phyloP scores from a whole-genome alignment of 2,797 vertebrate species.

The Yasuhikotakia modesta region DNA sequence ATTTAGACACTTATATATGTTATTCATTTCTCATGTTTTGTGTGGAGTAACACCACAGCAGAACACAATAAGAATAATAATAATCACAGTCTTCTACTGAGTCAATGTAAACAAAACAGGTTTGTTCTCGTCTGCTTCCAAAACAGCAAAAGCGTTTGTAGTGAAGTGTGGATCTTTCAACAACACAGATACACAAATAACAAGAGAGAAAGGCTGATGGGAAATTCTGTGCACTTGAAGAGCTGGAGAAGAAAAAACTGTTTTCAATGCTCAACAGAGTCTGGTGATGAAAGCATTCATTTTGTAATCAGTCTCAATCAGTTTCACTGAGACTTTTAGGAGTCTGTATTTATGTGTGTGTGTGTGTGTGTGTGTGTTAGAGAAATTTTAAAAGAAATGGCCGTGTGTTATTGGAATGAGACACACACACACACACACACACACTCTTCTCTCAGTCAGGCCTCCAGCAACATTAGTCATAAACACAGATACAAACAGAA shows the following conservation, averaged over 20 bases:
- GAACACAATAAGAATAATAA: background rate
- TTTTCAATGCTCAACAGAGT: conserved; percentile 48
- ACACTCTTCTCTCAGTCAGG: conserved; percentile 65
- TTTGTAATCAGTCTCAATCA: conserved; percentile 44
- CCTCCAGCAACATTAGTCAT: conserved; percentile 69
- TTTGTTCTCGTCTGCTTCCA: background rate
- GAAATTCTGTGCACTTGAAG: conserved; percentile 7
- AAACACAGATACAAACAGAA: conserved; percentile 53
- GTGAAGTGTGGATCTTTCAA: background rate
- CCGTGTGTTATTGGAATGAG: conserved; percentile 64
- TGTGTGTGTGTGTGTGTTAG: conserved; percentile 22
- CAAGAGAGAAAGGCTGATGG: background rate
- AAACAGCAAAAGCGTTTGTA: background rate
- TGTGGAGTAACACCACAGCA: background rate
- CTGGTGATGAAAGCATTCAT: conserved; percentile 59
- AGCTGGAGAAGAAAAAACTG: conserved; percentile 35
- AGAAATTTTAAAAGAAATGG: conserved; percentile 66
- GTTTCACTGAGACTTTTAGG: conserved; percentile 48
- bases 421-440: conserved; percentile 58
- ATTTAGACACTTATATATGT: background rate
- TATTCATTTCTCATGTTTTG: background rate
- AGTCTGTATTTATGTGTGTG: conserved; percentile 26
- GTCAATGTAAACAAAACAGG: conserved; percentile 1
- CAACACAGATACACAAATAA: background rate
- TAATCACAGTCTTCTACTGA: background rate